Conservation (phyloP, 2,113 vertebrate genomes). For the Odontesthes bonariensis region DNA sequence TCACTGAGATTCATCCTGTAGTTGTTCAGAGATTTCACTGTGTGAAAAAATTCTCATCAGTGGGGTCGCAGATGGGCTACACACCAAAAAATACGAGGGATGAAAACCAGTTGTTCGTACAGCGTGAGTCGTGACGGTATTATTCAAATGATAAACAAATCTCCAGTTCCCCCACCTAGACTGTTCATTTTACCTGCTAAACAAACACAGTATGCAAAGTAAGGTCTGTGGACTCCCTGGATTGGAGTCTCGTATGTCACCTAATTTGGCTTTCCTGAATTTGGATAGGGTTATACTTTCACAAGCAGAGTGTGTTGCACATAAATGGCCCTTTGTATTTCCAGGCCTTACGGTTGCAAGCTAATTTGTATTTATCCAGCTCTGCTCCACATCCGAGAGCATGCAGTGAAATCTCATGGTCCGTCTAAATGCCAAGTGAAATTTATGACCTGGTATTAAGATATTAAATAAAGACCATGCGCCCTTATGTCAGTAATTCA, state of each 20-base stretch:
- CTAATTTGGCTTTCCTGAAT: conserved; percentile 24
- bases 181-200: conserved; percentile 4
- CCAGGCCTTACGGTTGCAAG: conserved; percentile 6
- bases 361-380: conserved; percentile 41
- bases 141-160: conserved; percentile 80
- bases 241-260: neutral
- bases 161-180: neutral
- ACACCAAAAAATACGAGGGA: neutral
- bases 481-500: conserved; percentile 54
- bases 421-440: conserved; percentile 42
- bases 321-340: conserved; percentile 29
- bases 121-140: neutral
- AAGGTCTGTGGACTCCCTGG: neutral
- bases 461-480: conserved; percentile 55
- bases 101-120: conserved; percentile 13
- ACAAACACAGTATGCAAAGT: conserved; percentile 49
- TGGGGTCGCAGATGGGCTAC: too few relatives aligned
- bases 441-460: conserved; percentile 47
- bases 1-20: neutral
- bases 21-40: too few relatives aligned
- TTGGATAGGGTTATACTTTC: conserved; percentile 2
- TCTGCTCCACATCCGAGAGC: conserved; percentile 14
- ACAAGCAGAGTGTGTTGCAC: neutral
- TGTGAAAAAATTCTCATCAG: neutral
- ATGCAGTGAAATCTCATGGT: conserved; percentile 31